Base-by-base conservation (phyloP, 2,797 vertebrate species). In the Pangasius larnaudii region DNA sequence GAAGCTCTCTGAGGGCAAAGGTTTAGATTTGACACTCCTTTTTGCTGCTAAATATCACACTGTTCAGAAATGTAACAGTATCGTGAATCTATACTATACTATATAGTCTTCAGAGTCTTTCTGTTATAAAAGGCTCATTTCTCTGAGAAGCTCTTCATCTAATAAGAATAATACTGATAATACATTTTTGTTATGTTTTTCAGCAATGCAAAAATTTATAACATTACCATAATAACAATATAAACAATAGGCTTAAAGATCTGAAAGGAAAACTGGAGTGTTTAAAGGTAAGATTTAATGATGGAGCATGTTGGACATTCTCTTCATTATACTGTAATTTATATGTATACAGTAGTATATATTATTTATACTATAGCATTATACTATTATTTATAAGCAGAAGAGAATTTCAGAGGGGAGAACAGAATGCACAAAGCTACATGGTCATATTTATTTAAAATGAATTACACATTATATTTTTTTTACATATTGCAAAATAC, bases 11-110 rank as follows among this genome's bases (percentile, higher is more conserved):
- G 71, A 89, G 86, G 90, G 67, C 86, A 19, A 83, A 67, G 1
- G 2, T 10, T 46, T 16, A 5, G 42, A 86, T 59, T 85, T 81
- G 84, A 87, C 89, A 87, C 83, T 5, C 56, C 56, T 87, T 88
- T 86, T 69, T 85, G 88, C 77, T 79, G 79, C 86, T 90, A 85
- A 79, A 61, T 86, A 88, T 72, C 22, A 83, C 82, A 86, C 58
- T 77, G 67, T 89, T 80, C 53, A 78, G 86, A 87, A 87, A 89
- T 61, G 85, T 91, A 87, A 87, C 81, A 89, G 86, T 79, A 85
- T 88, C 85, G 69, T 86, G 69, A 89, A 85, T 88, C 84, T 85
- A 78, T 72, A 87, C 85, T n/a, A n/a, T n/a, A n/a, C n/a, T n/a
- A n/a, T n/a, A n/a, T n/a, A n/a, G n/a, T n/a, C n/a, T n/a, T 84